Evolutionary conservation across 2,888 invertebrate species (phyloP), one percentile per base, ranked within the genome.

Genomic region (Tipula lateralis): DNA sequence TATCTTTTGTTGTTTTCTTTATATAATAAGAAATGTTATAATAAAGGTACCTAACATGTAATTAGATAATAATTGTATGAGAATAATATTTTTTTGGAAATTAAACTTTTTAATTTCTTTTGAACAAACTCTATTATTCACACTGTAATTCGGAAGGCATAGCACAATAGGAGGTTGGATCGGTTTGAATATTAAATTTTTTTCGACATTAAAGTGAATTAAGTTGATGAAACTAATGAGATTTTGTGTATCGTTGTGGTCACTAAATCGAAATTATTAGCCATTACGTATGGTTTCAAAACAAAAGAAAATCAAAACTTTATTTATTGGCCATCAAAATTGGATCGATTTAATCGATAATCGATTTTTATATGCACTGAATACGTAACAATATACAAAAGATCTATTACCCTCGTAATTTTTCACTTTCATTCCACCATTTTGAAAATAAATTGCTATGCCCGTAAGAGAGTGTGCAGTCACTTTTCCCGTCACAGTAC

Each of bases 31-130:
- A 66, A 66, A 66, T 9, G 66, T 66, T 66, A 66, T 19, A 66
- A 66, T 66, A 66, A 24, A 66, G 12, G 66, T 66, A 66, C 66
- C 66, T 66, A 24, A 66, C 24, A 66, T 66, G 24, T 66, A 66
- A 66, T 66, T 66, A 66, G 66, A 66, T 66, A 66, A 66, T 24
- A 66, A 66, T 66, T 66, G 66, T 66, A 66, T 66, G 66, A 66
- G 66, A 66, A 66, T 66, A 66, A 66, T 66, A 24, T 66, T 24
- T 24, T 24, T 19, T 24, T 12, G 66, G 7, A 66, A 66, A 19
- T 44, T 50, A 16, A 50, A 50, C 44, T 16, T 16, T 50, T 50
- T 50, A 19, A 66, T 24, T 66, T 66, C 66, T 66, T 24, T 66
- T 9, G 24, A 66, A 66, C 66, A 66, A 16, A 39, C 39, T 39